These are phyloP conservation scores for Pterostichus niger DNA, from an alignment of 2,888 invertebrate species.

Conservation along the genomic window DNA sequence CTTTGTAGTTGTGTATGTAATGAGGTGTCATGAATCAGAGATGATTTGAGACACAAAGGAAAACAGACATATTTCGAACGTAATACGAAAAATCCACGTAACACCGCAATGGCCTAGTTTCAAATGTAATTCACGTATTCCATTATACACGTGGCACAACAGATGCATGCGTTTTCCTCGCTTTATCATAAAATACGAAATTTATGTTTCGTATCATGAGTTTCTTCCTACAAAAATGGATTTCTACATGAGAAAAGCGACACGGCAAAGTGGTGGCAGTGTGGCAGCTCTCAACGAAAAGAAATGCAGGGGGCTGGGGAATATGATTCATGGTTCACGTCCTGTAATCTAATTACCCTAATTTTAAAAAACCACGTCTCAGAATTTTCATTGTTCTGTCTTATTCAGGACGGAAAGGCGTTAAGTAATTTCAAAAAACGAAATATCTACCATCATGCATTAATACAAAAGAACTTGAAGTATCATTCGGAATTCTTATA, in stretches of 20 bases:
- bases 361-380: constrained; percentile 63
- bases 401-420: constrained; percentile 27
- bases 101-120: constrained; percentile 36
- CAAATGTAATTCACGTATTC: constrained; percentile 66
- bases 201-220: constrained; percentile 64
- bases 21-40: constrained; percentile 37
- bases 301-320: constrained; percentile 2
- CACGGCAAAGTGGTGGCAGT: constrained; percentile 32
- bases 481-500: constrained; percentile 29
- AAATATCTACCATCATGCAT: constrained; percentile 37
- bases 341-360: constrained; percentile 58
- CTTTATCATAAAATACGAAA: constrained; percentile 64
- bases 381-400: constrained; percentile 54
- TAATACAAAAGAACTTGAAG: constrained; percentile 41
- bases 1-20: background rate
- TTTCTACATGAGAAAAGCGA: constrained; percentile 53
- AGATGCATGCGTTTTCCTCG: constrained; percentile 63
- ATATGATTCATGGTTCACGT: constrained; percentile 57
- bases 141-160: constrained; percentile 63
- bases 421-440: constrained; percentile 46
- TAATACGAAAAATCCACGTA: constrained; percentile 48
- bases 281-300: constrained; percentile 7
- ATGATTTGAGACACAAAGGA: constrained; percentile 9
- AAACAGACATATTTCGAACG: constrained; percentile 21
- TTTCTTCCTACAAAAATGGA: constrained; percentile 63